phyloP scores from a whole-genome alignment of 2,113 vertebrate species.

The Osmerus mordax region DNA sequence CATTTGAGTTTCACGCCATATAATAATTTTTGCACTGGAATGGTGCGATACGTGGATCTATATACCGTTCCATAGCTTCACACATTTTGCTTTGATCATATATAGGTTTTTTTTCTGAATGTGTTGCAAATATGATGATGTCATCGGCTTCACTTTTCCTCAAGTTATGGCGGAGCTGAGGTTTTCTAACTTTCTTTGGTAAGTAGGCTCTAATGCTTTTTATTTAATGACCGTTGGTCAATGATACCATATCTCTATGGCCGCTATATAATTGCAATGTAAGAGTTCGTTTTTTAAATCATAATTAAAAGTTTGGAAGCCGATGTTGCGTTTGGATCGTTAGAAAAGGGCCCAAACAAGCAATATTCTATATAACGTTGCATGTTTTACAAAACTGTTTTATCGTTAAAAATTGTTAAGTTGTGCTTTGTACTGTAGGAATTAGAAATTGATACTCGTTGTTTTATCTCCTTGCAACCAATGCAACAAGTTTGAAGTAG shows the following conservation, averaged over 20 bases:
- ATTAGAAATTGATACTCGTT: too few species aligned
- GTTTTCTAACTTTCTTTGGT: conserved; percentile 71
- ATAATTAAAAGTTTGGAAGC: too few species aligned
- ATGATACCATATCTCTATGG: too few species aligned
- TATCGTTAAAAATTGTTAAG: too few species aligned
- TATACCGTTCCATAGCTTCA: not conserved
- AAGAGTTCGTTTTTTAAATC: too few species aligned
- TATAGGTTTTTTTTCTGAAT: conserved; percentile 48
- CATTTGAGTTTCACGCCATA: too few species aligned
- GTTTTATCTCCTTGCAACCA: too few species aligned
- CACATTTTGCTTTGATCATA: conserved; percentile 4
- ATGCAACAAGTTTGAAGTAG: too few species aligned
- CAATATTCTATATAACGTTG: not conserved
- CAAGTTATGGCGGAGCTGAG: conserved; percentile 77
- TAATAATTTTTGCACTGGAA: not conserved
- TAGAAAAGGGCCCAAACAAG: not conserved
- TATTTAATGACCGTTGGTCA: too few species aligned
- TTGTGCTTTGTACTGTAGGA: too few species aligned
- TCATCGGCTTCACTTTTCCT: conserved; percentile 73
- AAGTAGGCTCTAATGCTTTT: conserved; percentile 49
- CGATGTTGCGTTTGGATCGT: too few species aligned
- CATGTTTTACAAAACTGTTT: not conserved
- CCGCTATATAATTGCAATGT: too few species aligned
- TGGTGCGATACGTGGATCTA: conserved; percentile 18
- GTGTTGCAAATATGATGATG: conserved; percentile 73